Evolutionary conservation across 2,113 vertebrate species (phyloP).

Genomic region (rabbit (Oryctolagus cuniculus)): DNA sequence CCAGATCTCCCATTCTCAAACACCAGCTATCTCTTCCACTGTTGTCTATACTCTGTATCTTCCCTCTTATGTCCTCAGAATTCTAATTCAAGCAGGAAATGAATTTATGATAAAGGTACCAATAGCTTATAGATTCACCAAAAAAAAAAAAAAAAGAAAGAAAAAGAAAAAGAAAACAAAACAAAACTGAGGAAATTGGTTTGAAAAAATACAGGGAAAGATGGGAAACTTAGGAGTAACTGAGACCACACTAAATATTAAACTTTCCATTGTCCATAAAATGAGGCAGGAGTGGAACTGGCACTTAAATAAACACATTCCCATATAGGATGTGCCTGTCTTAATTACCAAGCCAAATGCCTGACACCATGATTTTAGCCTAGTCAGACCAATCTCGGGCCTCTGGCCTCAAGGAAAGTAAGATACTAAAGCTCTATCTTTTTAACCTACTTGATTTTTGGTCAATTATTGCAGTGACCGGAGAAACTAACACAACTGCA

Average conservation of each 20-base stretch:
- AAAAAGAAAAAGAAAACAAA: background rate
- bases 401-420: background rate
- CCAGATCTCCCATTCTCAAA: background rate
- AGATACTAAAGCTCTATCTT: background rate
- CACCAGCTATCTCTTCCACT: background rate
- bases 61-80: background rate
- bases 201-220: background rate
- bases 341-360: too few relatives aligned
- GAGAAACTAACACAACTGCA: background rate
- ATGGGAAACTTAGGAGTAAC: background rate
- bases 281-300: too few relatives aligned
- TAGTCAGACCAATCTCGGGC: background rate
- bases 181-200: background rate
- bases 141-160: background rate
- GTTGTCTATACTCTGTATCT: background rate
- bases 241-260: background rate
- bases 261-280: background rate
- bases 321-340: too few relatives aligned
- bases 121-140: background rate
- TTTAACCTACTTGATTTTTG: background rate
- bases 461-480: background rate
- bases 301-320: too few relatives aligned
- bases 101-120: background rate
- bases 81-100: background rate
- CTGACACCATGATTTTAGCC: background rate